Evolutionary conservation across 2,888 invertebrate species (phyloP).

Genomic region (Plebejus argus): DNA sequence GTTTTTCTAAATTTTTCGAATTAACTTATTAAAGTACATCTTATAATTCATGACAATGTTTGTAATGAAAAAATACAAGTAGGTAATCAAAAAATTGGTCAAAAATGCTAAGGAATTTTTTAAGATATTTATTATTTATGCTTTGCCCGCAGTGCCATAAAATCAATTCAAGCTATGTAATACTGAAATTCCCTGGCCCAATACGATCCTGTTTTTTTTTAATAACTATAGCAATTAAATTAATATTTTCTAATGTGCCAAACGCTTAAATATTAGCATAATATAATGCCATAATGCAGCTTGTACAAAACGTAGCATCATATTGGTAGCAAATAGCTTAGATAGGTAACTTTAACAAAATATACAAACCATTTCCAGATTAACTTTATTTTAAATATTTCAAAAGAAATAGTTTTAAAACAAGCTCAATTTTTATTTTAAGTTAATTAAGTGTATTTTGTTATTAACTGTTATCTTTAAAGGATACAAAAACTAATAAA

Average conservation of each 20-base stretch:
- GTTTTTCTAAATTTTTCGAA: not conserved
- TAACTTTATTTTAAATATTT: not conserved
- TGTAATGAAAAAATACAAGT: no score
- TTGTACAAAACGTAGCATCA: not conserved
- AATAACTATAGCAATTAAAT: not conserved
- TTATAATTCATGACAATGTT: not conserved
- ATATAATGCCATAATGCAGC: not conserved
- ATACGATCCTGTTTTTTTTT: not conserved
- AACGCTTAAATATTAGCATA: not conserved
- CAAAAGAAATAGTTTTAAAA: not conserved
- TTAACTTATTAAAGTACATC: not conserved
- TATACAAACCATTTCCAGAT: not conserved
- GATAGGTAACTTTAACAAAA: not conserved
- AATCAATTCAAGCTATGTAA: no score
- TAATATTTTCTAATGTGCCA: not conserved
- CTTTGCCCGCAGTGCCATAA: no score
- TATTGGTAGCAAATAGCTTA: not conserved
- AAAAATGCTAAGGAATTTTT: not conserved
- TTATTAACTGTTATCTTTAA: not conserved
- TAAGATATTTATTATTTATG: not conserved
- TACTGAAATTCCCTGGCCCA: no score
- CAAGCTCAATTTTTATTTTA: not conserved
- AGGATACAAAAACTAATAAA: not conserved
- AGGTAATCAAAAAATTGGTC: no score
- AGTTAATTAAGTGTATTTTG: not conserved